phyloP scores from a whole-genome alignment of 2,888 invertebrate genomes.

The Steromphala cineraria region DNA sequence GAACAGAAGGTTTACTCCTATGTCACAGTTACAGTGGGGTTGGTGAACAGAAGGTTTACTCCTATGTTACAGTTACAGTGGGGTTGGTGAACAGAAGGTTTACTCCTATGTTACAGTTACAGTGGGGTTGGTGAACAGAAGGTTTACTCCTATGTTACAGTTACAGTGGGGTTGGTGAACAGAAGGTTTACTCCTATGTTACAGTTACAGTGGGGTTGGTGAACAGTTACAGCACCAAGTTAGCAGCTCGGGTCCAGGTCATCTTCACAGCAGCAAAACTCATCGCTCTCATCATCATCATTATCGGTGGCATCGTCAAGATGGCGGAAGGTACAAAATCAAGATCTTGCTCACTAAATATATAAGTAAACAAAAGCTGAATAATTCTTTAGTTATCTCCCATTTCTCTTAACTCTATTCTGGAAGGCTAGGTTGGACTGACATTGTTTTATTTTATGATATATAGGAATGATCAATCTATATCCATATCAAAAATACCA shows the following conservation, averaged over 20 bases:
- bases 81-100: background rate
- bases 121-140: too few relatives aligned
- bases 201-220: constrained; percentile 91
- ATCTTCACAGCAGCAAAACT: constrained; percentile 95
- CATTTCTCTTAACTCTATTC: too few relatives aligned
- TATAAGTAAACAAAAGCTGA: background rate
- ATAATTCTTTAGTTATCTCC: too few relatives aligned
- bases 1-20: constrained; percentile 77
- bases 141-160: background rate
- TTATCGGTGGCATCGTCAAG: constrained; percentile 91
- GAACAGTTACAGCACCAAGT: constrained; percentile 95
- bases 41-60: too few relatives aligned
- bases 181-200: background rate
- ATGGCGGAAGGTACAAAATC: constrained; percentile 85
- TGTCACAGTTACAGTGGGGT: too few relatives aligned
- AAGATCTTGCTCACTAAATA: background rate
- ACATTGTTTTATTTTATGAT: too few relatives aligned
- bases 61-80: too few relatives aligned
- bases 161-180: background rate
- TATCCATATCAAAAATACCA: too few relatives aligned
- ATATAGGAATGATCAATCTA: too few relatives aligned
- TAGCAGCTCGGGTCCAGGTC: constrained; percentile 95
- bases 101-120: too few relatives aligned
- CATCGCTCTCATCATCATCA: constrained; percentile 91
- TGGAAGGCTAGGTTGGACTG: too few relatives aligned